Conservation (phyloP, 2,888 invertebrate genomes). For the Heptascelio sp. region DNA sequence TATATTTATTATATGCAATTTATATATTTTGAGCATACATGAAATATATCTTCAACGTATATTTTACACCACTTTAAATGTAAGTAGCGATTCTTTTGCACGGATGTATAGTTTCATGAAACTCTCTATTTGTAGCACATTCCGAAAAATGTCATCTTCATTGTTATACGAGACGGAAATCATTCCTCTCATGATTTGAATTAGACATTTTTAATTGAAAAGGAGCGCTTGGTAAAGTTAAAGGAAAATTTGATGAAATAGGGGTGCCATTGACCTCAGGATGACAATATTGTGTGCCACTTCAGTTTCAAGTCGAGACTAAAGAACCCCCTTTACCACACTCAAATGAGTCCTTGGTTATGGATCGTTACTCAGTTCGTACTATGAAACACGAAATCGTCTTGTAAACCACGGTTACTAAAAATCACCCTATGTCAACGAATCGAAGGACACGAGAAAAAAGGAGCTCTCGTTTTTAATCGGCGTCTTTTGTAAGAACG, state of each 20-base stretch:
- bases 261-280: constrained; percentile 84
- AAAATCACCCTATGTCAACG: constrained; percentile 65
- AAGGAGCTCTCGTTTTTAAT: constrained; percentile 22
- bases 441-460: constrained; percentile 10
- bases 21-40: too few relatives aligned
- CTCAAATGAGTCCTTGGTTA: constrained; percentile 81
- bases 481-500: not conserved
- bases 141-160: too few relatives aligned
- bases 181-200: constrained; percentile 76
- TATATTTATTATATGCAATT: too few relatives aligned
- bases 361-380: constrained; percentile 82
- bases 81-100: too few relatives aligned
- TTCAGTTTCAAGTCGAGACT: constrained; percentile 81
- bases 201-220: constrained; percentile 80
- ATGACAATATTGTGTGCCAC: too few relatives aligned
- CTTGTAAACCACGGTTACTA: constrained; percentile 79
- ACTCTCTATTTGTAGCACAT: too few relatives aligned
- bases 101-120: too few relatives aligned
- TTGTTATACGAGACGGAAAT: constrained; percentile 79
- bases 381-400: constrained; percentile 80
- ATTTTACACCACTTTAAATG: too few relatives aligned
- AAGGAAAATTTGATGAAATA: constrained; percentile 67
- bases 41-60: too few relatives aligned
- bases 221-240: constrained; percentile 72
- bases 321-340: constrained; percentile 83